phyloP scores from a whole-genome alignment of 2,797 vertebrate species.

The Danio aesculapii region DNA sequence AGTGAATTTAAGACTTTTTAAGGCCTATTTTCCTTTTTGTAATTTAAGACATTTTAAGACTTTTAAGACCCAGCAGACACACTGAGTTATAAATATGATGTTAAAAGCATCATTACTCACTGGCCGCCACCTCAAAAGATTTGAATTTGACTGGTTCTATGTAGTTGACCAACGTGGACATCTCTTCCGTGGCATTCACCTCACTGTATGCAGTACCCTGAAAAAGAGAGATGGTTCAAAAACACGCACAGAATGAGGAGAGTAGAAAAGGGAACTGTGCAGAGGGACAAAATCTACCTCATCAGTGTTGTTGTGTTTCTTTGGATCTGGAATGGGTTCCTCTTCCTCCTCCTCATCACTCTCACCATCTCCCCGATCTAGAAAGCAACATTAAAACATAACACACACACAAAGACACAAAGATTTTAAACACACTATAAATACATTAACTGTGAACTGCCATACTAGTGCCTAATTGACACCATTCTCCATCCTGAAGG shows the following conservation, averaged over 20 bases:
- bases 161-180: slow-evolving; percentile 93
- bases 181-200: slow-evolving; percentile 91
- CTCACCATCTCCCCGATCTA: slow-evolving; percentile 82
- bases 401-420: neutral
- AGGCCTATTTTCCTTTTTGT: no score
- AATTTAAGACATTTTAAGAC: no score
- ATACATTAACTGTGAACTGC: neutral
- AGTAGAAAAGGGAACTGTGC: neutral
- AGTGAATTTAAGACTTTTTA: no score
- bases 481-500: slow-evolving; percentile 35
- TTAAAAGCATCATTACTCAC: slow-evolving; percentile 75
- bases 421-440: neutral
- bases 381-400: neutral
- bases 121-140: slow-evolving; percentile 83
- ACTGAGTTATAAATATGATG: neutral
- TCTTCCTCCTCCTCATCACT: slow-evolving; percentile 91
- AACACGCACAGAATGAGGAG: neutral
- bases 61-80: no score
- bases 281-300: slow-evolving; percentile 76
- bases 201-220: slow-evolving; percentile 93
- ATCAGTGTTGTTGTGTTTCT: slow-evolving; percentile 85
- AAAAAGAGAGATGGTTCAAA: neutral
- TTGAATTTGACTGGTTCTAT: slow-evolving; percentile 94
- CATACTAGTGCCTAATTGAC: slow-evolving; percentile 10
- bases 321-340: slow-evolving; percentile 77